Conservation (phyloP, 2,113 vertebrate species). For the Aix galericulata region DNA sequence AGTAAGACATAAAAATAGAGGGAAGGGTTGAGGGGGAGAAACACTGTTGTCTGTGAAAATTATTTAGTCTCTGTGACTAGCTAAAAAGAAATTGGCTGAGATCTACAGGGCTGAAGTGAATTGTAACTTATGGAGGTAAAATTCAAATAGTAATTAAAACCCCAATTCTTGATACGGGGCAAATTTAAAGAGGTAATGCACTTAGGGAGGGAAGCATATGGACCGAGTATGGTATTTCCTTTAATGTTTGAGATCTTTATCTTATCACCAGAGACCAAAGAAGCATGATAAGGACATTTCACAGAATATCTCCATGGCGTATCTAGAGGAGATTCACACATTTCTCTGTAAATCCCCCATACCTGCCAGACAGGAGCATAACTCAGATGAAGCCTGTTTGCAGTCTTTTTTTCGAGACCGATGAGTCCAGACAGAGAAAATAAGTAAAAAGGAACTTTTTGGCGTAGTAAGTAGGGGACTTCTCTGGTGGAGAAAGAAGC, state of each 20-base stretch:
- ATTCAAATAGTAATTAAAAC: neutral
- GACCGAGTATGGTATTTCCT: neutral
- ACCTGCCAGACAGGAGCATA: neutral
- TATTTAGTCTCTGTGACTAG: neutral
- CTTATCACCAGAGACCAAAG: neutral
- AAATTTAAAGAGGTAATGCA: neutral
- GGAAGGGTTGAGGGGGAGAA: accelerated
- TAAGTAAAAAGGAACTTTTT: neutral
- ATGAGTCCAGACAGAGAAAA: neutral
- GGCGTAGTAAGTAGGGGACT: neutral
- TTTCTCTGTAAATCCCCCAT: neutral
- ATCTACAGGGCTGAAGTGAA: neutral
- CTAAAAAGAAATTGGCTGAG: neutral
- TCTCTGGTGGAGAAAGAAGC: neutral
- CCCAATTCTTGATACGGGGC: neutral
- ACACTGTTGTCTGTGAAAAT: neutral
- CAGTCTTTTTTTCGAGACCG: neutral
- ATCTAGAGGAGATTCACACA: neutral
- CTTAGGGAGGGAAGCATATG: neutral
- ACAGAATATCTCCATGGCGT: neutral
- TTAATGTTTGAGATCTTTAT: neutral
- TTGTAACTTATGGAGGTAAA: neutral
- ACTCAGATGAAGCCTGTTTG: neutral
- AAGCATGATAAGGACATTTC: neutral
- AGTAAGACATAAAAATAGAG: neutral